Percentiles rank a stretch among this genome's conserved stretches.
phyloP scores from a whole-genome alignment of 64 coral and sea anemone species.

The Stichodactyla mertensii region DNA sequence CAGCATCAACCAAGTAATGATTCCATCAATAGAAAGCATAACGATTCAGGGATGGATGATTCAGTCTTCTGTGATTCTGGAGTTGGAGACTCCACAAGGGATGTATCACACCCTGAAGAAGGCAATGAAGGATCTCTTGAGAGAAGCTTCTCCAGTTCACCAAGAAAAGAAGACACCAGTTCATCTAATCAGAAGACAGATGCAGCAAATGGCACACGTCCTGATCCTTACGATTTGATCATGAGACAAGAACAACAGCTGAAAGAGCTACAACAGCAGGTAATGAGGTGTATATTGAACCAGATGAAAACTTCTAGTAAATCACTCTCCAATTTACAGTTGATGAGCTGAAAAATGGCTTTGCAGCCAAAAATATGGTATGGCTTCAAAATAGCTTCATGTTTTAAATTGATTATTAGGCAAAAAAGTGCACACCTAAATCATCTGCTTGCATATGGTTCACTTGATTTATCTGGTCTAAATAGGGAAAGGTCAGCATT shows the following conservation, averaged over 20 bases:
- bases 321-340: too few relatives aligned
- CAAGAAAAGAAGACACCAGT: neutral
- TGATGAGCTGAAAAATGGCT: too few relatives aligned
- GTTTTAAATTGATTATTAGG: too few relatives aligned
- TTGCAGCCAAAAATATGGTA: too few relatives aligned
- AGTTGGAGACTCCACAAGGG: conserved; percentile 17
- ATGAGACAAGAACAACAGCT: conserved; percentile 73
- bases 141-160: neutral
- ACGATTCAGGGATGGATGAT: neutral
- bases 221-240: conserved; percentile 57
- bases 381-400: too few relatives aligned
- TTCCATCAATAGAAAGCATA: neutral
- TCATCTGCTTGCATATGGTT: too few relatives aligned
- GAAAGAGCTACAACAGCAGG: conserved; percentile 71
- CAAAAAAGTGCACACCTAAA: too few relatives aligned
- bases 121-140: neutral
- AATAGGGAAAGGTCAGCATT: too few relatives aligned
- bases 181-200: neutral
- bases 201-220: neutral
- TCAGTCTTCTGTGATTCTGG: conserved; percentile 23
- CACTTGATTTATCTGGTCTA: too few relatives aligned
- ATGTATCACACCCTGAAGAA: neutral
- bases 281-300: neutral
- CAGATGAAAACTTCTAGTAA: too few relatives aligned
- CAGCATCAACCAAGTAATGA: neutral